Percentiles rank a stretch among this genome's conserved stretches.
Conservation (phyloP, 1,140 invertebrate genomes). For the Drosophila navojoa region DNA sequence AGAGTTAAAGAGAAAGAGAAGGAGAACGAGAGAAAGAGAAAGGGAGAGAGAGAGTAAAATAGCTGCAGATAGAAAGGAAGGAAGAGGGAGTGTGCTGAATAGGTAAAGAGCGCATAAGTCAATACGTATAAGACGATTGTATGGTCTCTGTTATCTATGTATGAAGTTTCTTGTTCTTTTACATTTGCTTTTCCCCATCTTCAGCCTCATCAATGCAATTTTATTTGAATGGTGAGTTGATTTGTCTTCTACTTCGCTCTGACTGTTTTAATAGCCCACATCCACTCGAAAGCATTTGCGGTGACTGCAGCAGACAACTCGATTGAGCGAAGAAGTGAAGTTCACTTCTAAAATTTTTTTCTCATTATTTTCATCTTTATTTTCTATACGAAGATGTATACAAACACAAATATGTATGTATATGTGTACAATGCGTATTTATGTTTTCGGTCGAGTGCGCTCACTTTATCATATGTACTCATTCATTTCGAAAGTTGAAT, state of each 20-base stretch:
- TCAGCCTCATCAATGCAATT: conserved; percentile 46
- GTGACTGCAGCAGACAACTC: conserved; percentile 62
- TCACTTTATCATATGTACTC: conserved; percentile 2
- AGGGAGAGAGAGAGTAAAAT: not conserved
- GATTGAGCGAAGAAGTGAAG: conserved; percentile 58
- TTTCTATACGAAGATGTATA: conserved; percentile 4
- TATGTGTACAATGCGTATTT: conserved; percentile 13
- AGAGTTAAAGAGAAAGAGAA: no score
- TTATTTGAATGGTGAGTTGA: conserved; percentile 50
- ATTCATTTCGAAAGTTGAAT: conserved; percentile 6
- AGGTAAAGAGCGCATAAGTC: not conserved
- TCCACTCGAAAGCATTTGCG: conserved; percentile 47
- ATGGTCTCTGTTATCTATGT: not conserved
- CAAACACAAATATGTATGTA: not conserved
- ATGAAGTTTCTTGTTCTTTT: not conserved
- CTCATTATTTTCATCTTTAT: conserved; percentile 6
- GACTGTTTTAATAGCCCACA: conserved; percentile 64
- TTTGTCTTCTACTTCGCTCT: conserved; percentile 59
- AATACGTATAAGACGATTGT: not conserved
- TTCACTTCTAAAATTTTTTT: conserved; percentile 39
- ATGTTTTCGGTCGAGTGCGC: conserved; percentile 1
- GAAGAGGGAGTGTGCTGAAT: not conserved
- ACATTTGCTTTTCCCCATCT: not conserved
- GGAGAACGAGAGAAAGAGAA: no score
- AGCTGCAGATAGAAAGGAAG: not conserved